phyloP scores from a whole-genome alignment of 2,113 vertebrate species.

The Rhinoderma darwinii region DNA sequence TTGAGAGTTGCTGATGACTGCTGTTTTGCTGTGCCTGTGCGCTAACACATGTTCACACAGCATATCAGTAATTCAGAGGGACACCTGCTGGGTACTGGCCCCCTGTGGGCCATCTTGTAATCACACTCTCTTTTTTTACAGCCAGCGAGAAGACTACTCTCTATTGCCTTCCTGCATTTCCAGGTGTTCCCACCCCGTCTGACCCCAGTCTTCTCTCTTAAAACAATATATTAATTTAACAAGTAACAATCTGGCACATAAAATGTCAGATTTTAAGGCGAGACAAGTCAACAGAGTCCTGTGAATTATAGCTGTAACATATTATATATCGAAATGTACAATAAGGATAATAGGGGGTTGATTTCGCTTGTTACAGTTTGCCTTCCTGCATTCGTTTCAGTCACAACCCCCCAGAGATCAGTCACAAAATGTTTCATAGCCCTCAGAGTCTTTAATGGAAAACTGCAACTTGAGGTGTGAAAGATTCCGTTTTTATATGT shows the following conservation, averaged over 20 bases:
- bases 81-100: constrained; percentile 47
- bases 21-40: constrained; percentile 3
- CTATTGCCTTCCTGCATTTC: constrained; percentile 16
- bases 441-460: not conserved
- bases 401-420: constrained; percentile 16
- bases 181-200: constrained; percentile 8
- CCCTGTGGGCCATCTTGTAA: constrained; percentile 15
- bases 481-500: not conserved
- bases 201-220: not conserved
- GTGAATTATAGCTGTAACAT: constrained; percentile 27
- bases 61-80: constrained; percentile 31
- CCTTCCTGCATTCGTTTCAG: not conserved
- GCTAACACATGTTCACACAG: constrained; percentile 46
- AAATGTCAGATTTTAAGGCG: constrained; percentile 21
- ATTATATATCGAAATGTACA: not conserved
- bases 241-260: not conserved
- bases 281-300: constrained; percentile 10
- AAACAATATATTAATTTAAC: constrained; percentile 13
- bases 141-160: constrained; percentile 23
- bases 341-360: constrained; percentile 31
- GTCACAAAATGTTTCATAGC: constrained; percentile 15
- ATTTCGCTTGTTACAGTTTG: constrained; percentile 36
- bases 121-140: constrained; percentile 18
- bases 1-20: constrained; percentile 24
- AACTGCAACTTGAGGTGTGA: not conserved